These are phyloP conservation scores for Haemorhous mexicanus DNA, from an alignment of 2,113 vertebrate genomes.

Conservation along the genomic window DNA sequence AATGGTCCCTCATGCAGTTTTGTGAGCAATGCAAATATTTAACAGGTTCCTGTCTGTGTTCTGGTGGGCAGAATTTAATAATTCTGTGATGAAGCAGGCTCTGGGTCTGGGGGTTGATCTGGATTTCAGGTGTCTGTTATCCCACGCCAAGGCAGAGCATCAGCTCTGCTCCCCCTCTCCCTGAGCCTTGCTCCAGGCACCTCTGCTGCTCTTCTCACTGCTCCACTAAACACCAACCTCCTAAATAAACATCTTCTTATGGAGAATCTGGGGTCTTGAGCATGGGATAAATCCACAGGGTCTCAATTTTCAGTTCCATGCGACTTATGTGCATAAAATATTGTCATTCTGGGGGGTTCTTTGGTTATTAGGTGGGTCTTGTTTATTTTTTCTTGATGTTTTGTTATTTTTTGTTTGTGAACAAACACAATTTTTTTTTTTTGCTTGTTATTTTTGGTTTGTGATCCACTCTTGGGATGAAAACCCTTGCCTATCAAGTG, in stretches of 20 bases:
- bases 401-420: not conserved
- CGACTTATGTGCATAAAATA: not conserved
- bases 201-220: not conserved
- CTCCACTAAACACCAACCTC: not conserved
- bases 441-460: not conserved
- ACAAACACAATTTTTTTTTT: too few species aligned
- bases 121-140: not conserved
- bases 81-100: not conserved
- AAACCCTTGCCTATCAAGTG: not conserved
- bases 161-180: not conserved
- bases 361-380: not conserved
- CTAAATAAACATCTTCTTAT: not conserved
- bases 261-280: not conserved
- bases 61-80: not conserved
- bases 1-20: not conserved
- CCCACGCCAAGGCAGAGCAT: accelerated
- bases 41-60: not conserved
- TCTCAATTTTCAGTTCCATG: not conserved
- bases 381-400: accelerated
- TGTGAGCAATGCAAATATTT: not conserved
- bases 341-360: not conserved
- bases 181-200: not conserved
- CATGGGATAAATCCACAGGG: not conserved
- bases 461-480: not conserved
- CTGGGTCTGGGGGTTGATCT: not conserved